phyloP scores from a whole-genome alignment of 2,888 invertebrate genomes.

The Chironomus riparius region DNA sequence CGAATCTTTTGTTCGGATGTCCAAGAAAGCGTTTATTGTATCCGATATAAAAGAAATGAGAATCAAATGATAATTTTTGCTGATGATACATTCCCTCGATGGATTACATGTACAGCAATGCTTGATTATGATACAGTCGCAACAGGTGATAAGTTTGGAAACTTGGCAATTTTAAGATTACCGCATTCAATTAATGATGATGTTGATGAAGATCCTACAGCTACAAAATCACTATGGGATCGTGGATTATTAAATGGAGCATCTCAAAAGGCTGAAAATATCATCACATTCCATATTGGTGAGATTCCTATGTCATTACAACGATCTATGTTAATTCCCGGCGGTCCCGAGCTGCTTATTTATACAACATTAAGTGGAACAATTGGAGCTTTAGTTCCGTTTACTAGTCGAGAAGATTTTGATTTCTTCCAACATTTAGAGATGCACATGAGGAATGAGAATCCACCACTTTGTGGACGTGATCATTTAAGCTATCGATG shows the following conservation, averaged over 20 bases:
- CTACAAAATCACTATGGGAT: conserved; percentile 95
- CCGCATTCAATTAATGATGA: conserved; percentile 92
- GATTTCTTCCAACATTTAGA: conserved; percentile 99
- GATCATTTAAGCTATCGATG: conserved; percentile 96
- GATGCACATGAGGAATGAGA: conserved; percentile 98
- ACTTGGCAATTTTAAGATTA: conserved; percentile 79
- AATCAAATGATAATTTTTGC: conserved; percentile 98
- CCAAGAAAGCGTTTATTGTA: conserved; percentile 93
- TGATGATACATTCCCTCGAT: conserved; percentile 94
- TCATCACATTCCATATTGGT: conserved; percentile 90
- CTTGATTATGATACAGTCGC: conserved; percentile 96
- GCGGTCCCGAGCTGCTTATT: conserved; percentile 91
- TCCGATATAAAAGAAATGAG: conserved; percentile 88
- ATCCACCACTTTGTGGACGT: conserved; percentile 90
- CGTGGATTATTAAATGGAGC: conserved; percentile 90
- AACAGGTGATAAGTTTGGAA: conserved; percentile 96
- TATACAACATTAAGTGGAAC: conserved; percentile 94
- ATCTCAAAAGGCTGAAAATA: conserved; percentile 91
- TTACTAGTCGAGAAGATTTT: conserved; percentile 93
- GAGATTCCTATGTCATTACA: conserved; percentile 94
- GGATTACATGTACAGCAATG: conserved; percentile 86
- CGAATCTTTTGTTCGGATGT: conserved; percentile 92
- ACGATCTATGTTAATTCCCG: conserved; percentile 92
- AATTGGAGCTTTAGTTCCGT: conserved; percentile 87
- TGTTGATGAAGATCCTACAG: conserved; percentile 98